phyloP scores from a whole-genome alignment of 2,888 invertebrate genomes.

The Baccha elongata region DNA sequence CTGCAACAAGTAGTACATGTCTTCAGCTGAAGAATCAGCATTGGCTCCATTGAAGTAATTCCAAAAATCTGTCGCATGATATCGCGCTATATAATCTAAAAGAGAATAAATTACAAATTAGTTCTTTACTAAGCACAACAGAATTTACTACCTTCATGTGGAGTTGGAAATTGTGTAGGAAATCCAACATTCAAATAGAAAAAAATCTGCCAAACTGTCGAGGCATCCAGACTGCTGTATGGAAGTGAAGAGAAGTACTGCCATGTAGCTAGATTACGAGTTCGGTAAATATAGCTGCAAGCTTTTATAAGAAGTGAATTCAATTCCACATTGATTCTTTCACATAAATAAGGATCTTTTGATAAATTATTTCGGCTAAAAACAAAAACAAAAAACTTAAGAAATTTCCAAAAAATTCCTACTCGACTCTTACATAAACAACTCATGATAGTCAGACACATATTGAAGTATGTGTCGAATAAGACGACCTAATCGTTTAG shows the following conservation, averaged over 20 bases:
- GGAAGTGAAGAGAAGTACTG: slow-evolving; percentile 91
- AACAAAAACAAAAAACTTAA: background rate
- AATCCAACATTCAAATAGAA: slow-evolving; percentile 85
- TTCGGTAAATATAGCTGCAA: slow-evolving; percentile 87
- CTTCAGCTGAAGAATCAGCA: slow-evolving; percentile 86
- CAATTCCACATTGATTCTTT: slow-evolving; percentile 87
- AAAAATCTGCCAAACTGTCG: slow-evolving; percentile 87
- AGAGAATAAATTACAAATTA: slow-evolving; percentile 48
- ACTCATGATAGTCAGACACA: slow-evolving; percentile 85
- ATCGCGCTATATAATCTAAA: slow-evolving; percentile 83
- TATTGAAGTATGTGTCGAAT: slow-evolving; percentile 89
- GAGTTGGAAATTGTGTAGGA: slow-evolving; percentile 78
- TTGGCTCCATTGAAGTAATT: slow-evolving; percentile 86
- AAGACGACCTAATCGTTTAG: slow-evolving; percentile 87
- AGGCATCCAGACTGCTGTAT: slow-evolving; percentile 84
- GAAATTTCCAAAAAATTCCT: background rate
- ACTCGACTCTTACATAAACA: slow-evolving; percentile 79
- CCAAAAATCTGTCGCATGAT: slow-evolving; percentile 82
- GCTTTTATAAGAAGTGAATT: slow-evolving; percentile 89
- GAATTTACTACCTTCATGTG: slow-evolving; percentile 68
- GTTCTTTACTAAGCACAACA: background rate
- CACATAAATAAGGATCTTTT: slow-evolving; percentile 83
- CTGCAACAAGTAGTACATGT: slow-evolving; percentile 90
- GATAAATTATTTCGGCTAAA: slow-evolving; percentile 79
- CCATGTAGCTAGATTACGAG: slow-evolving; percentile 89